phyloP scores from a whole-genome alignment of 2,888 invertebrate species.

The Eucera pruinosa region DNA sequence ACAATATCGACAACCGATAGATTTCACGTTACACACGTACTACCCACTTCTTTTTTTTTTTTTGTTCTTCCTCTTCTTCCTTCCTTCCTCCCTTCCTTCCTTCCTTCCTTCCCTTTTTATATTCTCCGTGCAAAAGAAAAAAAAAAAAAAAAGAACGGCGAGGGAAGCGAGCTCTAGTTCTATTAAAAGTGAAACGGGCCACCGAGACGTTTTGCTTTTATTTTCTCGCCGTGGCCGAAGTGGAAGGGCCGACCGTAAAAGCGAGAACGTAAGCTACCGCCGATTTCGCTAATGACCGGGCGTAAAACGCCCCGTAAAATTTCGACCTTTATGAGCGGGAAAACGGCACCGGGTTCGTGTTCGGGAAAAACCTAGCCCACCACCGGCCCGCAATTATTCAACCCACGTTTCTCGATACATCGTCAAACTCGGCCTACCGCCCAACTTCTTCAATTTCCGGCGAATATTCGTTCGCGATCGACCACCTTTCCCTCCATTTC shows the following conservation, averaged over 20 bases:
- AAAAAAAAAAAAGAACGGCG: too few species aligned
- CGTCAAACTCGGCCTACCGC: constrained; percentile 28
- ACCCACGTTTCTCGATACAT: constrained; percentile 65
- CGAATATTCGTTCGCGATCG: constrained; percentile 28
- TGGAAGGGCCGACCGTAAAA: constrained; percentile 62
- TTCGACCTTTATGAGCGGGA: constrained; percentile 66
- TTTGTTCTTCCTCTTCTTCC: not conserved
- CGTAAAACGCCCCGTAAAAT: constrained; percentile 74
- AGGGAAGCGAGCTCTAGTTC: constrained; percentile 32
- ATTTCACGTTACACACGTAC: not conserved
- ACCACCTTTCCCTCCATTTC: constrained; percentile 2
- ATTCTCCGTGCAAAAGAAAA: constrained; percentile 1
- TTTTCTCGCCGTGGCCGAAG: constrained; percentile 52
- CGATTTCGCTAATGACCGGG: constrained; percentile 74
- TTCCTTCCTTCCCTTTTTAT: constrained; percentile 10
- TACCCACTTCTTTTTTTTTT: not conserved
- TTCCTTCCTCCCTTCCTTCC: not conserved
- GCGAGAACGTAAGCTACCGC: constrained; percentile 64
- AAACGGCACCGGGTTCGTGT: constrained; percentile 1
- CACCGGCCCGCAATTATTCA: constrained; percentile 59
- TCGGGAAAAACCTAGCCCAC: constrained; percentile 30
- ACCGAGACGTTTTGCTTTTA: constrained; percentile 40
- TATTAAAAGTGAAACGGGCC: constrained; percentile 53
- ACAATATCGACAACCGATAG: constrained; percentile 28
- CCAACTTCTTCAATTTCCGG: constrained; percentile 44